Base-by-base conservation (phyloP, 2,797 vertebrate species). In the Sebastes hopkinsi region DNA sequence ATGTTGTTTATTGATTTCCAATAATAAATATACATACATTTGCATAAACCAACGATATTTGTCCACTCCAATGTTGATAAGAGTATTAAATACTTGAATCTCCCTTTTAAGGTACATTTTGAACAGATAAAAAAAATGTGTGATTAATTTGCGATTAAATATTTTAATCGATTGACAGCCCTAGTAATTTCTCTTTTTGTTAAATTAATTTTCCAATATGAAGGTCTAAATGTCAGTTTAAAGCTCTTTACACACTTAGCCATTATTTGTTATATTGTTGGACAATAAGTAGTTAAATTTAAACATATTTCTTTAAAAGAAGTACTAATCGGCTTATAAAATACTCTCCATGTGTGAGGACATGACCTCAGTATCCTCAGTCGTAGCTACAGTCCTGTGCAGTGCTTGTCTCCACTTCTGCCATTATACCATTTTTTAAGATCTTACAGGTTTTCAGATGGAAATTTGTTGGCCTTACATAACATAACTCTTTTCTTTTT, bases 381-480 rank as follows among this genome's bases (percentile, higher is more conserved):
- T 54, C n/a, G 3, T 9, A 34, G 36, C 52, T 38, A 12, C 20
- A 36, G 38, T 56, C 14, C 27, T 36, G 23, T 67, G 20, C 30
- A 6, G 3, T 27, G 16, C n/a, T 6, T 9, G 11, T 64, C 67
- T 36, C 38, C 29, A 18, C 18, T 11, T 79, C 64, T 16, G 8
- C 22, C 61, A 9, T 34, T 16, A 30, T 46, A 12, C 27, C 7
- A 34, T 81, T 60, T 81, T 60, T 77, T 60, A 75, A 56, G 27
- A 71, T 75, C 61, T 29, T 67, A 27, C 23, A 56, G 36, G 23
- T 55, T 72, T 66, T 54, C 8, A 9, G 38, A 36, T 22, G 36
- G 36, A 76, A 67, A 75, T 67, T 54, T 72, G 72, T 86, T 67
- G 32, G 56, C 55, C 60, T 88, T 84, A n/a, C 56, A 36, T 79